Evolutionary conservation across 2,113 vertebrate genomes (phyloP).

Genomic region (Oreochromis aureus): DNA sequence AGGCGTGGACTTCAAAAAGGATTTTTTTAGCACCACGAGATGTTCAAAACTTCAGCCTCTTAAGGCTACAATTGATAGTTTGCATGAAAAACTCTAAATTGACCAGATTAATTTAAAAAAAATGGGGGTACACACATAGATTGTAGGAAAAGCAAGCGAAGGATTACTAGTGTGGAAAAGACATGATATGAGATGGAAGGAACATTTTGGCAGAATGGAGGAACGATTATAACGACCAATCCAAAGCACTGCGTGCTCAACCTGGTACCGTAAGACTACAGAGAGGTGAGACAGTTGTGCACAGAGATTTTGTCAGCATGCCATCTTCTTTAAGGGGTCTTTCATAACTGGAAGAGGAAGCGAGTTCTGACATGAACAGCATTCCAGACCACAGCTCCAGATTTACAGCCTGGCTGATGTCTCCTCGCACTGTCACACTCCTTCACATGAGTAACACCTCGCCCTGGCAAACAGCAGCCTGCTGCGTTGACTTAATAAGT

Average conservation of each 20-base stretch:
- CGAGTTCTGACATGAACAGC: constrained; percentile 71
- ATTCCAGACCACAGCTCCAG: constrained; percentile 69
- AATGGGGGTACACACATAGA: neutral
- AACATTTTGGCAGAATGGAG: neutral
- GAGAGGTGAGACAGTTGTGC: constrained; percentile 5
- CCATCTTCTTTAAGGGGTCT: constrained; percentile 70
- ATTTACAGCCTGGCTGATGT: constrained; percentile 53
- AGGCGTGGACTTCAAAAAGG: neutral
- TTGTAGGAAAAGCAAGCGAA: neutral
- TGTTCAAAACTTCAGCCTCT: neutral
- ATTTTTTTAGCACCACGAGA: neutral
- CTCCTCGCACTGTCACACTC: constrained; percentile 42
- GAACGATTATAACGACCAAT: neutral
- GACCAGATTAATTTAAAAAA: rapidly evolving
- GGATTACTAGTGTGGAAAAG: neutral
- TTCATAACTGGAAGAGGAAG: constrained; percentile 66
- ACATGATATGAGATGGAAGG: neutral
- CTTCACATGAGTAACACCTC: neutral
- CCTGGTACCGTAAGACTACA: neutral
- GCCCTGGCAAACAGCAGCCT: neutral
- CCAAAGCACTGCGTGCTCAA: neutral
- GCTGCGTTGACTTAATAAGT: neutral
- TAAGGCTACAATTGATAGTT: neutral
- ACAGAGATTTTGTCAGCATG: constrained; percentile 42
- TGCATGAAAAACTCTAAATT: neutral